Evolutionary conservation across 2,888 invertebrate genomes (phyloP).

Genomic region (Epinotia demarniana): DNA sequence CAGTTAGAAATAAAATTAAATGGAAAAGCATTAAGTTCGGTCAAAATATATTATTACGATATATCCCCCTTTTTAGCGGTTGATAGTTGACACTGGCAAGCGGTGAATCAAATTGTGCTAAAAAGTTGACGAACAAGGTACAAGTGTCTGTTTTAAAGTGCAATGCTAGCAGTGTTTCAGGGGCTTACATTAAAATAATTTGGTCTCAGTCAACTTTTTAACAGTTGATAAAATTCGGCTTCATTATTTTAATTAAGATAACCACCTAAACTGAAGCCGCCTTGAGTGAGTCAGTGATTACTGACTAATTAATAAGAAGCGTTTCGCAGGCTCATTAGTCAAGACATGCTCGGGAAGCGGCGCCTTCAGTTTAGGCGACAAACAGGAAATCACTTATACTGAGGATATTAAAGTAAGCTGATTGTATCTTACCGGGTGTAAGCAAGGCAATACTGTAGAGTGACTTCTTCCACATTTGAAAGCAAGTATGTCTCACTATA

Average conservation of each 20-base stretch:
- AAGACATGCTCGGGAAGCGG: conserved; percentile 56
- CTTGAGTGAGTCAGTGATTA: conserved; percentile 47
- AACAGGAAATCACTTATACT: conserved; percentile 81
- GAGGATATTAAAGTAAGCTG: conserved; percentile 84
- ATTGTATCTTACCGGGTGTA: conserved; percentile 84
- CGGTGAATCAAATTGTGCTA: conserved; percentile 68
- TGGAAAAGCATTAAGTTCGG: conserved; percentile 54
- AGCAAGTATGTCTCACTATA: conserved; percentile 84
- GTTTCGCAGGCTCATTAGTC: conserved; percentile 33
- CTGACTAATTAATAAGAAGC: conserved; percentile 40
- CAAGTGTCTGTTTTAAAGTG: conserved; percentile 33
- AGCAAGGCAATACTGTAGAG: conserved; percentile 84
- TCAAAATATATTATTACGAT: conserved; percentile 63
- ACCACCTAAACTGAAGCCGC: conserved; percentile 77
- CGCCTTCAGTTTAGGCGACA: conserved; percentile 75
- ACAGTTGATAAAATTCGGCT: conserved; percentile 69
- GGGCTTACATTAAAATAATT: conserved; percentile 38
- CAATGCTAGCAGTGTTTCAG: conserved; percentile 33
- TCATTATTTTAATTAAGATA: conserved; percentile 72
- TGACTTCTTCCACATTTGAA: conserved; percentile 85
- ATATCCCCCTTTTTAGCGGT: conserved; percentile 77
- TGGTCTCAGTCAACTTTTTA: conserved; percentile 67
- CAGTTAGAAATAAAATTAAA: conserved; percentile 55
- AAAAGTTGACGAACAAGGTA: conserved; percentile 64
- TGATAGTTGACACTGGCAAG: conserved; percentile 80